phyloP scores from a whole-genome alignment of 2,888 invertebrate species.

The Dolichomitus sp. region DNA sequence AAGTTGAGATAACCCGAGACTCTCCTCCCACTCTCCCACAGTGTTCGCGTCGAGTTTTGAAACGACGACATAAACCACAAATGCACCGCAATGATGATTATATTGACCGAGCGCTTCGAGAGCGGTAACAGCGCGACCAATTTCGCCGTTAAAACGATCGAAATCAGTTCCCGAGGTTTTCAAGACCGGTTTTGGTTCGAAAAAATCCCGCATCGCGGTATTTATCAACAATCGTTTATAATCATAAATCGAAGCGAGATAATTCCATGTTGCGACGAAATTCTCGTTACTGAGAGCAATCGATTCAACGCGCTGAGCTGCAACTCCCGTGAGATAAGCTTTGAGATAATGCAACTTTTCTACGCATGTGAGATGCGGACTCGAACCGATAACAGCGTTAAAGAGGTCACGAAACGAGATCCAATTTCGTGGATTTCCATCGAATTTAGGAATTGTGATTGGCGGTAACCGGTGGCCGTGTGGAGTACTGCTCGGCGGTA shows the following conservation, averaged over 20 bases:
- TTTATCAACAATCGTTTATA: constrained; percentile 12
- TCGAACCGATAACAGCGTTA: constrained; percentile 28
- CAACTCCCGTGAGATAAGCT: constrained; percentile 34
- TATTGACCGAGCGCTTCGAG: too few relatives aligned
- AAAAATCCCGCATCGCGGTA: constrained; percentile 15
- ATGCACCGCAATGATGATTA: constrained; percentile 10
- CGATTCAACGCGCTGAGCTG: constrained; percentile 30
- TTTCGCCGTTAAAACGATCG: constrained; percentile 5
- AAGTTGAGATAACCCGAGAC: constrained; percentile 7
- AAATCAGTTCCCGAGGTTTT: constrained; percentile 13
- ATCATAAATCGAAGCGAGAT: too few relatives aligned
- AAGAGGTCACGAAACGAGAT: too few relatives aligned
- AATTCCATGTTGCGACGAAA: constrained; percentile 9
- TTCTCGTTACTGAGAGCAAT: constrained; percentile 36
- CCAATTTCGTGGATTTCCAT: too few relatives aligned
- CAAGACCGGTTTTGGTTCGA: constrained; percentile 1
- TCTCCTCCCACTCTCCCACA: constrained; percentile 12
- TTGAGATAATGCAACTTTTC: constrained; percentile 59
- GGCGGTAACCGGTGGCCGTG: too few relatives aligned
- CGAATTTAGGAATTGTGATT: too few relatives aligned
- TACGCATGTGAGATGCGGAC: constrained; percentile 28
- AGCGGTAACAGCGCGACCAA: background rate
- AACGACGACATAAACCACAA: constrained; percentile 6
- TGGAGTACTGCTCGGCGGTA: constrained; percentile 5
- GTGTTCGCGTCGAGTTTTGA: constrained; percentile 13